A percentile compares a stretch with the other conserved stretches of the same genome.
Evolutionary conservation across 2,888 invertebrate species (phyloP).

Genomic region (Epistrophe eligans): DNA sequence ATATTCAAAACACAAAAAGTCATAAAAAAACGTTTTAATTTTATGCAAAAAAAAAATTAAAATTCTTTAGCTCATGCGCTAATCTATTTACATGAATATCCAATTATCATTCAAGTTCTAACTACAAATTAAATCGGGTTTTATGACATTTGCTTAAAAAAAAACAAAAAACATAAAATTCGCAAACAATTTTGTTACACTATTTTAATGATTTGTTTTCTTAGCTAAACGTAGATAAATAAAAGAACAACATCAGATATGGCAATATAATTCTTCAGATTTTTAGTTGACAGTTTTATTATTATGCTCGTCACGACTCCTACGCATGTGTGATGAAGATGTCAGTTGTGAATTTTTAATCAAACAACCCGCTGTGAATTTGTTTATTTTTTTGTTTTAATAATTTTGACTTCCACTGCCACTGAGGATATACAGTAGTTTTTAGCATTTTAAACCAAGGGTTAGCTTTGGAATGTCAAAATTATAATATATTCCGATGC

Average conservation of each 20-base stretch:
- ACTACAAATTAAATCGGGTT: not conserved
- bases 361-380: not conserved
- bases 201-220: not conserved
- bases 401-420: not conserved
- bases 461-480: no score
- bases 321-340: constrained; percentile 7
- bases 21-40: no score
- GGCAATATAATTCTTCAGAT: not conserved
- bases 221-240: not conserved
- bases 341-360: not conserved
- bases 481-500: no score
- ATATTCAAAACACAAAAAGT: not conserved
- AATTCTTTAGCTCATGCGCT: not conserved
- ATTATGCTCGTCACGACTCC: not conserved
- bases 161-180: not conserved
- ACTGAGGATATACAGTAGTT: not conserved
- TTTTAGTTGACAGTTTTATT: not conserved
- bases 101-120: not conserved
- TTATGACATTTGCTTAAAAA: not conserved
- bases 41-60: not conserved
- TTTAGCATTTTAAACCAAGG: no score
- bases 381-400: not conserved
- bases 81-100: not conserved
- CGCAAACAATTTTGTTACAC: not conserved
- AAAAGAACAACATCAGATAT: not conserved